Evolutionary conservation across 2,888 invertebrate genomes (phyloP).

Genomic region (Amaurobius ferox): DNA sequence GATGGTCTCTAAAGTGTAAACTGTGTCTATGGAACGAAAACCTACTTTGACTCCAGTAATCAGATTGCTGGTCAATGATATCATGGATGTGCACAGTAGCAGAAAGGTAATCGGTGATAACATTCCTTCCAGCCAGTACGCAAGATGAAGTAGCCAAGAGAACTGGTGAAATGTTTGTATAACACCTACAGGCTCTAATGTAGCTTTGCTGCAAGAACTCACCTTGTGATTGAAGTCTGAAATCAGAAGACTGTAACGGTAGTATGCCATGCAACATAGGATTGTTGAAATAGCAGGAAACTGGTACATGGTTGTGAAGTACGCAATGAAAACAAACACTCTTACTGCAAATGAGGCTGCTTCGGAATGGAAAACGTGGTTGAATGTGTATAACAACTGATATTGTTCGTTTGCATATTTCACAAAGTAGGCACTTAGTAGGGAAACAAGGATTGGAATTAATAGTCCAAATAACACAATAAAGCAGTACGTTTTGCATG

Average conservation of each 20-base stretch:
- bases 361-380: too few relatives aligned
- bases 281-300: neutral
- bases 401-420: too few relatives aligned
- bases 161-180: neutral
- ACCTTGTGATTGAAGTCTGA: neutral
- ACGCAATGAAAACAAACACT: too few relatives aligned
- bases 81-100: neutral
- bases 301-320: neutral
- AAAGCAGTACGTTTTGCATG: too few relatives aligned
- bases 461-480: too few relatives aligned
- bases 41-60: neutral
- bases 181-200: neutral
- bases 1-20: neutral
- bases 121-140: neutral
- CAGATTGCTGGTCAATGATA: neutral
- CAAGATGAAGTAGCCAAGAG: neutral
- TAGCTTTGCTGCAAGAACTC: neutral
- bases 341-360: too few relatives aligned
- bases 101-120: neutral
- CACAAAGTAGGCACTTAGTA: too few relatives aligned
- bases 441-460: too few relatives aligned
- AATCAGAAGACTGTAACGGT: neutral
- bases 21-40: neutral
- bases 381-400: too few relatives aligned
- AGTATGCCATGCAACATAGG: neutral